These are phyloP conservation scores for Dryobota labecula DNA, from an alignment of 2,888 invertebrate species.

Conservation along the genomic window DNA sequence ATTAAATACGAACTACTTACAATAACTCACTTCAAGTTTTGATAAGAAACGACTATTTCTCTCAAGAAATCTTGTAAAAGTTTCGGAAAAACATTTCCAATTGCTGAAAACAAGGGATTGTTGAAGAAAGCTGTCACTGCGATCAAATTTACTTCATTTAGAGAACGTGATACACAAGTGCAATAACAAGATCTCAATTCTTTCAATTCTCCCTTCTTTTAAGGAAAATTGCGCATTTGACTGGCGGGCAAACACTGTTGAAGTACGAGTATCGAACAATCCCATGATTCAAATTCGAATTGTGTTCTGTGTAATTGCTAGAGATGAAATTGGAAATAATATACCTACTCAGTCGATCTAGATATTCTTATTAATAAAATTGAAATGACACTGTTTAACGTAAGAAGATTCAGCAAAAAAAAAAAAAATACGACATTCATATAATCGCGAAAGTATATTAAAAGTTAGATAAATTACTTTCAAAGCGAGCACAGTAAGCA, in stretches of 20 bases:
- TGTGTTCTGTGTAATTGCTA: background rate
- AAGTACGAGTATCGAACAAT: slow-evolving; percentile 16
- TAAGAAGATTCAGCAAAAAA: slow-evolving; percentile 52
- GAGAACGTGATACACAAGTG: slow-evolving; percentile 48
- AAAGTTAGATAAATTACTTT: slow-evolving; percentile 71
- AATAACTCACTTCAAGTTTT: slow-evolving; percentile 10
- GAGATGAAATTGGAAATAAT: background rate
- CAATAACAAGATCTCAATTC: slow-evolving; percentile 51
- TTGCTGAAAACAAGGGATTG: slow-evolving; percentile 42
- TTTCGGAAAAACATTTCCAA: slow-evolving; percentile 31
- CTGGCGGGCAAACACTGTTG: slow-evolving; percentile 8
- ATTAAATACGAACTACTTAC: background rate
- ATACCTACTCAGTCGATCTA: background rate
- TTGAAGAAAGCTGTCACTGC: slow-evolving; percentile 44
- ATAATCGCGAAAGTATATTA: slow-evolving; percentile 68
- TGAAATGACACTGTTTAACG: background rate
- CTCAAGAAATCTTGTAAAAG: slow-evolving; percentile 7
- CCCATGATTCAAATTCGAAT: slow-evolving; percentile 45
- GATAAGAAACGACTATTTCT: background rate
- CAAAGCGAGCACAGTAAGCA: slow-evolving; percentile 72
- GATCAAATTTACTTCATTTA: slow-evolving; percentile 56
- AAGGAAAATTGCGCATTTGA: slow-evolving; percentile 40
- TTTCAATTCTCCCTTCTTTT: slow-evolving; percentile 25
- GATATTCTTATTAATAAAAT: background rate
- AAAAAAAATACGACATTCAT: slow-evolving; percentile 45